Conservation (phyloP, 2,113 vertebrate genomes). For the Apodemus speciosus region DNA sequence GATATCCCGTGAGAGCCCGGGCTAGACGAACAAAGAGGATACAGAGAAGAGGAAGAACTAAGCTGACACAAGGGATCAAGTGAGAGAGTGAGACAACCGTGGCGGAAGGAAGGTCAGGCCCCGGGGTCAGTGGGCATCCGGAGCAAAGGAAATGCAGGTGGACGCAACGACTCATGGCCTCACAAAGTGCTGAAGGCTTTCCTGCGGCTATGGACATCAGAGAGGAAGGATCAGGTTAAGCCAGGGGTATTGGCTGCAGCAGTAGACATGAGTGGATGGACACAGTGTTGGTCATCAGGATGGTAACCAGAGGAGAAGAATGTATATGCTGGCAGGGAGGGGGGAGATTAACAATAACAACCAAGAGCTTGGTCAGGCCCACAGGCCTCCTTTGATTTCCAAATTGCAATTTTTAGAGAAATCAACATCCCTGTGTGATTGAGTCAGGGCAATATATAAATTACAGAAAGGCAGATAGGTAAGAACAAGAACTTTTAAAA, state of each 20-base stretch:
- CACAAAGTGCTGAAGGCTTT: background rate
- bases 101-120: background rate
- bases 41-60: background rate
- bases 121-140: background rate
- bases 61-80: background rate
- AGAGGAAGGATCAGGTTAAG: background rate
- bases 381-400: background rate
- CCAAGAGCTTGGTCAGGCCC: background rate
- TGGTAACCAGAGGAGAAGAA: background rate
- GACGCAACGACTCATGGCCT: background rate
- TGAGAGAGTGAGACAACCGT: background rate
- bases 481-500: background rate
- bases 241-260: background rate
- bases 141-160: background rate
- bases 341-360: background rate
- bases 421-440: background rate
- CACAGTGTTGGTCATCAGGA: background rate
- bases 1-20: background rate
- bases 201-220: background rate
- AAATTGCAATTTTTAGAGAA: background rate
- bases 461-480: background rate
- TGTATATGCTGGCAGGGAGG: background rate
- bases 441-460: background rate
- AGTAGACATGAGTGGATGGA: fast-evolving
- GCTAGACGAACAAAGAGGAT: background rate